These are phyloP conservation scores for Notothenia rossii DNA, from an alignment of 2,113 vertebrate genomes.

Conservation along the genomic window DNA sequence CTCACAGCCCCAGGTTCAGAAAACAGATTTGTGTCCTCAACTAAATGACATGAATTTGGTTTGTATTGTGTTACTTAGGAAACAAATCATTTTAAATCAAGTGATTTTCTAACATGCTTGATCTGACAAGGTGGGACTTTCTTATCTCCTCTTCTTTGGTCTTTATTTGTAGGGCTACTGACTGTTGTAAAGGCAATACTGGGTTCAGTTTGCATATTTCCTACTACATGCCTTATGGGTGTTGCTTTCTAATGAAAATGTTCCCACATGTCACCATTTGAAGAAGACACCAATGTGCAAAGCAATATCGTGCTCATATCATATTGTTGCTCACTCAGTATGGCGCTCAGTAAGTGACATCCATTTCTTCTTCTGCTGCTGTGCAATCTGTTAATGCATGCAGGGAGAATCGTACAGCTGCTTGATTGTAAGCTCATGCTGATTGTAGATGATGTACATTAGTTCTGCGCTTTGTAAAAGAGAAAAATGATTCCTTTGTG, in stretches of 20 bases:
- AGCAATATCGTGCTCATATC: background rate
- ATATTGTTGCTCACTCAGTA: slow-evolving; percentile 13
- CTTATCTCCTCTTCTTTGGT: background rate
- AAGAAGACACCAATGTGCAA: background rate
- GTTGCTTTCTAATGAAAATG: background rate
- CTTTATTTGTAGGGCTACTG: background rate
- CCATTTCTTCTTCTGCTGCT: slow-evolving; percentile 32
- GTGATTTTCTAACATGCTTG: background rate
- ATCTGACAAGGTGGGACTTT: background rate
- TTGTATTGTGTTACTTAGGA: background rate
- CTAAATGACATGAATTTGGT: too few relatives aligned
- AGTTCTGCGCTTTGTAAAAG: background rate
- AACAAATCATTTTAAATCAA: background rate
- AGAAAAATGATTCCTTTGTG: background rate
- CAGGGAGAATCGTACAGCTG: slow-evolving; percentile 27
- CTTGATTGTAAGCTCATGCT: slow-evolving; percentile 32
- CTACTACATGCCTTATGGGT: background rate
- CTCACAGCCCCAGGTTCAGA: slow-evolving; percentile 6
- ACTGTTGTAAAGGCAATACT: too few relatives aligned
- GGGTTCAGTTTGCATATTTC: background rate
- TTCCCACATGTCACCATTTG: background rate
- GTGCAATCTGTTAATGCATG: slow-evolving; percentile 31
- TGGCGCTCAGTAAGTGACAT: slow-evolving; percentile 10
- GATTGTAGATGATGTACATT: slow-evolving; percentile 9
- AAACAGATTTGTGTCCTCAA: background rate